phyloP scores from a whole-genome alignment of 2,888 invertebrate genomes.

The Morpho deidamia region DNA sequence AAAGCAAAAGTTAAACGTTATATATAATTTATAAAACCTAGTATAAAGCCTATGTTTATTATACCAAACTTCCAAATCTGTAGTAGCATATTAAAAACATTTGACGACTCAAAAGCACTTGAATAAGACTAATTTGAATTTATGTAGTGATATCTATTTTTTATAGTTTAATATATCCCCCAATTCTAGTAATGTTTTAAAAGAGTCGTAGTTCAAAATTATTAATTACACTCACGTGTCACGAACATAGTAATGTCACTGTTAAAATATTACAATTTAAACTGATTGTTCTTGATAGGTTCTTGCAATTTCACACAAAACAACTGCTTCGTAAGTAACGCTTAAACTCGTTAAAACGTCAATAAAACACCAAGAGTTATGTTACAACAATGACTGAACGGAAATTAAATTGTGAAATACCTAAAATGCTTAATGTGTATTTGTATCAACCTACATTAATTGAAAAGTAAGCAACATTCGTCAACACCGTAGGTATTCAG shows the following conservation, averaged over 20 bases:
- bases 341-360: slow-evolving; percentile 2
- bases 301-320: neutral
- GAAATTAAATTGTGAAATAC: slow-evolving; percentile 16
- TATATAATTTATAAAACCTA: too few relatives aligned
- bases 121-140: too few relatives aligned
- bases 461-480: slow-evolving; percentile 1
- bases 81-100: too few relatives aligned
- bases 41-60: too few relatives aligned
- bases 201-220: neutral
- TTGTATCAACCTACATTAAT: slow-evolving; percentile 10
- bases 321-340: neutral
- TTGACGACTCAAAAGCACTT: too few relatives aligned
- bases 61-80: too few relatives aligned
- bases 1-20: too few relatives aligned
- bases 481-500: neutral
- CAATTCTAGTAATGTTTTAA: too few relatives aligned
- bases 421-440: slow-evolving; percentile 3
- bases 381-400: slow-evolving; percentile 14
- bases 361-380: slow-evolving; percentile 7
- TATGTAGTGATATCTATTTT: too few relatives aligned
- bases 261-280: neutral
- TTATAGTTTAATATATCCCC: too few relatives aligned
- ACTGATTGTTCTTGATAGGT: neutral
- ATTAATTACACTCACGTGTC: neutral
- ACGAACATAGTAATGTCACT: neutral